Evolutionary conservation across 2,797 vertebrate genomes (phyloP).

Genomic region (Lacerta agilis): DNA sequence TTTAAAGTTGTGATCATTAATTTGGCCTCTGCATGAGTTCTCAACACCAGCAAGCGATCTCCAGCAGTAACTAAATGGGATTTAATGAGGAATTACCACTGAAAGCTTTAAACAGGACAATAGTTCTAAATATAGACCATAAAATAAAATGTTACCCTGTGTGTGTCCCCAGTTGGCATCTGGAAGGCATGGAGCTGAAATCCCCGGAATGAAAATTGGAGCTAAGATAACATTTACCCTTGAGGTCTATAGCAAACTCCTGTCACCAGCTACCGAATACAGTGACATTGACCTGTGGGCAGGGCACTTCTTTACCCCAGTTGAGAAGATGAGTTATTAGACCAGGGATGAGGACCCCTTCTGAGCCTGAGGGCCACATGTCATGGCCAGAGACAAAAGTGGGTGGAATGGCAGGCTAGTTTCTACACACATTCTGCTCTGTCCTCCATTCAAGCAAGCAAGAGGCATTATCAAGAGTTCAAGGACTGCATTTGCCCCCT

Average conservation of each 20-base stretch:
- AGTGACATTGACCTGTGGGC: not conserved
- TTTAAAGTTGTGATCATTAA: slow-evolving; percentile 10
- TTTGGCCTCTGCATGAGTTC: not conserved
- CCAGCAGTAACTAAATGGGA: not conserved
- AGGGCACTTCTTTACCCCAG: not conserved
- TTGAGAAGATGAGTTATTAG: not conserved
- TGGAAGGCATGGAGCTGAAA: not conserved
- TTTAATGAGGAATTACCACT: not conserved
- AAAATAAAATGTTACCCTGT: not conserved
- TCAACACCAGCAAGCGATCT: not conserved
- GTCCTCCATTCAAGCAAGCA: too few species aligned
- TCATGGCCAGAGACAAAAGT: too few species aligned
- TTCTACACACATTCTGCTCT: too few species aligned
- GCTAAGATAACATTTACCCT: not conserved
- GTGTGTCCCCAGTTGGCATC: not conserved
- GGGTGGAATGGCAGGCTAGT: too few species aligned
- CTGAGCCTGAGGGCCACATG: too few species aligned
- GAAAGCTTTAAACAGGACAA: not conserved
- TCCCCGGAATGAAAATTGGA: not conserved
- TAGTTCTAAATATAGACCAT: not conserved
- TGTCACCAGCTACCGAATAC: not conserved
- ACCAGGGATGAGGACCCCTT: too few species aligned
- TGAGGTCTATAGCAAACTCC: not conserved
- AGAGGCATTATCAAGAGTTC: too few species aligned
- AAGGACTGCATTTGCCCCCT: too few species aligned